These are phyloP conservation scores for Drosophila mimetica DNA, from an alignment of 2,888 invertebrate species.

Conservation along the genomic window DNA sequence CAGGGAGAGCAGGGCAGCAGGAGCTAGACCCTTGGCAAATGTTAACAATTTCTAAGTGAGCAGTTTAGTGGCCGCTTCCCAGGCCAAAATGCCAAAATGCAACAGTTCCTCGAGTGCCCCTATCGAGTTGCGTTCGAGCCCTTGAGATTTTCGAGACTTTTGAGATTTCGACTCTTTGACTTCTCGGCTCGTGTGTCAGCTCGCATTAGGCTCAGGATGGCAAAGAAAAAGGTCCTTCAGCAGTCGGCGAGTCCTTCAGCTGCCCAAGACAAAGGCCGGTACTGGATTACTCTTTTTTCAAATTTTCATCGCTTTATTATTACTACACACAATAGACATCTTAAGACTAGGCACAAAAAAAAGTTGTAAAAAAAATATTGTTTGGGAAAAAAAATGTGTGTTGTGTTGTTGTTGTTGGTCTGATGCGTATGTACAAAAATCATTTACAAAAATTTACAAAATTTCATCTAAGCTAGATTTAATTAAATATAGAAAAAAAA, in stretches of 20 bases:
- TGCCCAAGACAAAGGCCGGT: slow-evolving; percentile 1
- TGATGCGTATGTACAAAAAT: slow-evolving; percentile 64
- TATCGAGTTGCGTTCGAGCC: slow-evolving; percentile 15
- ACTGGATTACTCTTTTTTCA: slow-evolving; percentile 45
- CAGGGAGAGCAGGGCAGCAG: background rate
- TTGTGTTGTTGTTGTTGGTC: slow-evolving; percentile 33
- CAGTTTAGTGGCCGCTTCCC: slow-evolving; percentile 68
- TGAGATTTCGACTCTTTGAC: slow-evolving; percentile 25
- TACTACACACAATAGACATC: slow-evolving; percentile 72
- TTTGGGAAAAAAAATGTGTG: slow-evolving; percentile 27
- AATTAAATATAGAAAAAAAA: slow-evolving; percentile 23
- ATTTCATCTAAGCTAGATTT: slow-evolving; percentile 36
- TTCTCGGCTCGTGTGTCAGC: slow-evolving; percentile 67
- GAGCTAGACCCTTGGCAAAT: slow-evolving; percentile 51
- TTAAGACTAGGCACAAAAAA: slow-evolving; percentile 72
- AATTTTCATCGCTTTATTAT: slow-evolving; percentile 56
- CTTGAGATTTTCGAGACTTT: slow-evolving; percentile 33
- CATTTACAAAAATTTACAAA: slow-evolving; percentile 75
- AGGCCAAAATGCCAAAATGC: slow-evolving; percentile 69
- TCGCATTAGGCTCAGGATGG: slow-evolving; percentile 66
- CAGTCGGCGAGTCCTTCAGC: slow-evolving; percentile 1
- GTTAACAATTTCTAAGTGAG: slow-evolving; percentile 75
- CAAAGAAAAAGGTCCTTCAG: slow-evolving; percentile 3
- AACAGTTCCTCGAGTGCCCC: slow-evolving; percentile 65
- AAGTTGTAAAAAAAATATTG: slow-evolving; percentile 27